A percentile compares a stretch with the other conserved stretches of the same genome.
Conservation (phyloP, 2,113 vertebrate genomes). For the Henicopernis longicauda region DNA sequence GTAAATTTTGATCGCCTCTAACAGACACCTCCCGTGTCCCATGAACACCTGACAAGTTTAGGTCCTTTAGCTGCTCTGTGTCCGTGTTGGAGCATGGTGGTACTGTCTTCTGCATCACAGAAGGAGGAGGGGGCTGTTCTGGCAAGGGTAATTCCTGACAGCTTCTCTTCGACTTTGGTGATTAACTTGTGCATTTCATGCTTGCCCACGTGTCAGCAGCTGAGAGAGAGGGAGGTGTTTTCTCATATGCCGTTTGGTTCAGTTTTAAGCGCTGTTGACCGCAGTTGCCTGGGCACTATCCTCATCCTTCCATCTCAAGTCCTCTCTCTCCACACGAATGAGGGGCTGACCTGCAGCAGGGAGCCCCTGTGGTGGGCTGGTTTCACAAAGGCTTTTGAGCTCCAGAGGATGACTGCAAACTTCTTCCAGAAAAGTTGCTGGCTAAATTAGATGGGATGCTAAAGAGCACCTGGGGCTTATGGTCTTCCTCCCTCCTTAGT, state of each 20-base stretch:
- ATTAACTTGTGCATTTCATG: neutral
- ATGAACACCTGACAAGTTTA: neutral
- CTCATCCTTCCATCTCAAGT: neutral
- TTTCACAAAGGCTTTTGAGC: neutral
- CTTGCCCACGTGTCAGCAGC: neutral
- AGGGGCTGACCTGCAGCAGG: neutral
- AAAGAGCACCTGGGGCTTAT: neutral
- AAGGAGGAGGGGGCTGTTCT: neutral
- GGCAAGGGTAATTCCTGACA: neutral
- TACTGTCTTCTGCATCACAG: neutral
- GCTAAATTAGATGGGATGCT: neutral
- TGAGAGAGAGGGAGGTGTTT: neutral
- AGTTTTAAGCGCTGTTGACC: neutral
- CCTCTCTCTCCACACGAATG: rapidly evolving
- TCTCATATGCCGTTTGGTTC: neutral
- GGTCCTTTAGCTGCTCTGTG: neutral
- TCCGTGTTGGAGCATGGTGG: rapidly evolving
- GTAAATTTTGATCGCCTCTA: neutral
- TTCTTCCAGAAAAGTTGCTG: neutral
- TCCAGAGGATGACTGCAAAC: neutral
- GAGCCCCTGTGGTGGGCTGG: neutral
- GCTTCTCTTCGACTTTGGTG: neutral
- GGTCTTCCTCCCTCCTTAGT: neutral
- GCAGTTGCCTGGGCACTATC: neutral
- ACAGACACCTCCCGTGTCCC: neutral